phyloP scores from a whole-genome alignment of 2,888 invertebrate species.

The Rhorus exstirpatorius region DNA sequence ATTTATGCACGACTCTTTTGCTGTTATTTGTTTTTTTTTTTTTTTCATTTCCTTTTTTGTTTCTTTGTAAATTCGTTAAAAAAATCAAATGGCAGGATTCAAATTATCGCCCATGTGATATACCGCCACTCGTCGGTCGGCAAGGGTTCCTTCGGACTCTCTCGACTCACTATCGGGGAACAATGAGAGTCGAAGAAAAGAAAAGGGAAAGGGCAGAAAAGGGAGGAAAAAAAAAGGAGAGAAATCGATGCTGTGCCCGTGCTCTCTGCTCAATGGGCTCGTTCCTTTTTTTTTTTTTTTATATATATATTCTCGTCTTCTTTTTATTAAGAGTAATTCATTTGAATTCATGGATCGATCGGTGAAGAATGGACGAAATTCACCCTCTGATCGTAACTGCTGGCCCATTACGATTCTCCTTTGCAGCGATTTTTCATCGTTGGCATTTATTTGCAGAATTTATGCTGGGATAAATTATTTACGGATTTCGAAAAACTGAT shows the following conservation, averaged over 20 bases:
- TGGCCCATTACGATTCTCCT: slow-evolving; percentile 30
- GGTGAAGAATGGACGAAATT: slow-evolving; percentile 44
- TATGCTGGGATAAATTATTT: slow-evolving; percentile 2
- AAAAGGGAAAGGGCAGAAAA: slow-evolving; percentile 5
- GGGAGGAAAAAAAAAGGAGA: slow-evolving; percentile 34
- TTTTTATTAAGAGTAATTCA: slow-evolving; percentile 59
- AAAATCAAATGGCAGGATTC: slow-evolving; percentile 1
- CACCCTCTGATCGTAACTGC: slow-evolving; percentile 42
- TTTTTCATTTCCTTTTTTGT: neutral
- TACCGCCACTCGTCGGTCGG: slow-evolving; percentile 24
- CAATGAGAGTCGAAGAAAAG: slow-evolving; percentile 52
- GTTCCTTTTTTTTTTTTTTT: slow-evolving; percentile 45
- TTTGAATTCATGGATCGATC: slow-evolving; percentile 58
- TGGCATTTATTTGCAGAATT: slow-evolving; percentile 23
- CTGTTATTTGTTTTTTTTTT: neutral
- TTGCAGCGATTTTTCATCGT: slow-evolving; percentile 16
- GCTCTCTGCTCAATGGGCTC: slow-evolving; percentile 46
- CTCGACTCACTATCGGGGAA: slow-evolving; percentile 44
- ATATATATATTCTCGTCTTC: too few species aligned
- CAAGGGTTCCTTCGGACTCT: slow-evolving; percentile 49
- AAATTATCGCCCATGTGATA: slow-evolving; percentile 11
- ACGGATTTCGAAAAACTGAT: neutral
- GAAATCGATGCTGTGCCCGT: slow-evolving; percentile 49
- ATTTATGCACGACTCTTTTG: too few species aligned
- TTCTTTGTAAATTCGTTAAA: neutral